A percentile compares a stretch with the other conserved stretches of the same genome.
Conservation (phyloP, 2,113 vertebrate genomes). For the Larimichthys polyactis region DNA sequence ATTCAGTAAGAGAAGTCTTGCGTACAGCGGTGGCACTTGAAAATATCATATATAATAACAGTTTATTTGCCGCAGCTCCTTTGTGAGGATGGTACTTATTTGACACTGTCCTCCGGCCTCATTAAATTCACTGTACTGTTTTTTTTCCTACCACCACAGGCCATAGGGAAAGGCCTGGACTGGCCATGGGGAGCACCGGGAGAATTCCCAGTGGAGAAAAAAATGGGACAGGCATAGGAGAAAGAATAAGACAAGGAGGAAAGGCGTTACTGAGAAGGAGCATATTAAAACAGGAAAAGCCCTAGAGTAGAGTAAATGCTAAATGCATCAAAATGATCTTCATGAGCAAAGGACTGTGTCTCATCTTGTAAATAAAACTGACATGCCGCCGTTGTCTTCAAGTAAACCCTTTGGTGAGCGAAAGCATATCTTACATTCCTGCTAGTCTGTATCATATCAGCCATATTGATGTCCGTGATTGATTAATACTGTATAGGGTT, state of each 20-base stretch:
- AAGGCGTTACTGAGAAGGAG: neutral
- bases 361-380: no score
- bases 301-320: no score
- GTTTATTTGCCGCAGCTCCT: slow-evolving; percentile 17
- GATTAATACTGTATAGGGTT: no score
- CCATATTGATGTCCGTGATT: no score
- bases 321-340: no score
- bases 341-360: no score
- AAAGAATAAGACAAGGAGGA: no score
- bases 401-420: no score
- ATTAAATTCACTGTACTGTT: slow-evolving; percentile 40
- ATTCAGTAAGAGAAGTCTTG: neutral
- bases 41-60: neutral
- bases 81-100: slow-evolving; percentile 10
- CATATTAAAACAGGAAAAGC: neutral
- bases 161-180: neutral
- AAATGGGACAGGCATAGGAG: neutral
- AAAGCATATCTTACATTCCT: no score
- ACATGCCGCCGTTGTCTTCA: no score
- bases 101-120: slow-evolving; percentile 31
- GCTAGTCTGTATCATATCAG: no score
- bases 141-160: slow-evolving; percentile 15
- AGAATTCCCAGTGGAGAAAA: neutral
- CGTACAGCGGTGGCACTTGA: neutral
- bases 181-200: neutral